phyloP scores from a whole-genome alignment of 2,113 vertebrate species.

The Scartelaos histophorus region DNA sequence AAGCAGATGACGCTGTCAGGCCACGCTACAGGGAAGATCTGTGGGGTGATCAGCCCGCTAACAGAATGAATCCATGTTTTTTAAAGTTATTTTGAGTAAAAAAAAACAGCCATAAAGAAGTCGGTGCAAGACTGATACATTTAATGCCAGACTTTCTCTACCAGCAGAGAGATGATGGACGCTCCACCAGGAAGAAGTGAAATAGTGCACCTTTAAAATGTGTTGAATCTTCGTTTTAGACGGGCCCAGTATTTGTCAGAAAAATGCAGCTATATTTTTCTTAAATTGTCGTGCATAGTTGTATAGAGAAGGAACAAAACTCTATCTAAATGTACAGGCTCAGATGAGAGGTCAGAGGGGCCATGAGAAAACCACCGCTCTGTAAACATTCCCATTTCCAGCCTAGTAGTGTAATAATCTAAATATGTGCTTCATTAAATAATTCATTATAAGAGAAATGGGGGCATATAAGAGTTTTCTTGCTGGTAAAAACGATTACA shows the following conservation, averaged over 20 bases:
- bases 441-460: background rate
- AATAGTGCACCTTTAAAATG: background rate
- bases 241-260: background rate
- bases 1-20: no score
- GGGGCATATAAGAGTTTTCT: background rate
- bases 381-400: conserved; percentile 23
- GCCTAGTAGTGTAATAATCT: background rate
- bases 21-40: no score
- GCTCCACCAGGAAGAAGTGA: no score
- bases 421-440: background rate
- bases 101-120: no score
- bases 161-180: no score
- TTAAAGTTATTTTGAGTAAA: no score
- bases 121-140: no score
- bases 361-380: conserved; percentile 25
- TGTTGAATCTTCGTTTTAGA: background rate
- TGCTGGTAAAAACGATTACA: background rate
- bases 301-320: background rate
- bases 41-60: no score
- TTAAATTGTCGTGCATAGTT: background rate
- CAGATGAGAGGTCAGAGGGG: conserved; percentile 17
- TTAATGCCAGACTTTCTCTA: no score
- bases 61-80: no score
- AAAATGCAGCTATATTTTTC: background rate
- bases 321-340: background rate